These are phyloP conservation scores for Teinopalpus imperialis DNA, from an alignment of 2,888 invertebrate species.

Conservation along the genomic window DNA sequence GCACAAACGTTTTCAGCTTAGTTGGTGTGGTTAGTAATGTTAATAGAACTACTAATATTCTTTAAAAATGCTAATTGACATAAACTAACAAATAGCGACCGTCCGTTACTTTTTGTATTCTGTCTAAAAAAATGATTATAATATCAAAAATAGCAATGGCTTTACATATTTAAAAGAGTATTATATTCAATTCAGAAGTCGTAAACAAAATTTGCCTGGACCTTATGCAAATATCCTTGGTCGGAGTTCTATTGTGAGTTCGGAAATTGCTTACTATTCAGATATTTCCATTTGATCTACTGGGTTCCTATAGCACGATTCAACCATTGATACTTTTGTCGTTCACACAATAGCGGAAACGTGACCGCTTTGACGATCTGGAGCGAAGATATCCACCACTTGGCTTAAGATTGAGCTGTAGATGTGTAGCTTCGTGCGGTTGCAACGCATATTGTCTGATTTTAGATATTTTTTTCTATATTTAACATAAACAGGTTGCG, in stretches of 20 bases:
- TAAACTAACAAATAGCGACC: too few species aligned
- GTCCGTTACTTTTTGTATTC: too few species aligned
- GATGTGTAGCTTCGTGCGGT: constrained; percentile 21
- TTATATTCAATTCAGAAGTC: too few species aligned
- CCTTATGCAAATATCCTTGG: neutral
- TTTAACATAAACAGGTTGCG: constrained; percentile 3
- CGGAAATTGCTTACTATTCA: constrained; percentile 18
- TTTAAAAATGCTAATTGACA: too few species aligned
- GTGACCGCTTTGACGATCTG: constrained; percentile 64
- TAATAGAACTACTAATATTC: too few species aligned
- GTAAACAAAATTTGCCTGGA: neutral
- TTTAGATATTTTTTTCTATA: constrained; percentile 10
- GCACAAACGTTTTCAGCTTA: too few species aligned
- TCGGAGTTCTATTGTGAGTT: neutral
- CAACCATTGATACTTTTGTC: constrained; percentile 30
- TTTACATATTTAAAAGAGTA: too few species aligned
- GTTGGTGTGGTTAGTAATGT: too few species aligned
- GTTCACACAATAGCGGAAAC: constrained; percentile 69
- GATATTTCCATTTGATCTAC: constrained; percentile 10
- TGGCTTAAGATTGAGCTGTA: constrained; percentile 20
- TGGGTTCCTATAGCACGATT: constrained; percentile 16
- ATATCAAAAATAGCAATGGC: too few species aligned
- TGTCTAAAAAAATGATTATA: too few species aligned
- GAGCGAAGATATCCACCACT: constrained; percentile 49
- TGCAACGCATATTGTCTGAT: constrained; percentile 16